Evolutionary conservation across 1,140 invertebrate species (phyloP).

Genomic region (Arion vulgaris): DNA sequence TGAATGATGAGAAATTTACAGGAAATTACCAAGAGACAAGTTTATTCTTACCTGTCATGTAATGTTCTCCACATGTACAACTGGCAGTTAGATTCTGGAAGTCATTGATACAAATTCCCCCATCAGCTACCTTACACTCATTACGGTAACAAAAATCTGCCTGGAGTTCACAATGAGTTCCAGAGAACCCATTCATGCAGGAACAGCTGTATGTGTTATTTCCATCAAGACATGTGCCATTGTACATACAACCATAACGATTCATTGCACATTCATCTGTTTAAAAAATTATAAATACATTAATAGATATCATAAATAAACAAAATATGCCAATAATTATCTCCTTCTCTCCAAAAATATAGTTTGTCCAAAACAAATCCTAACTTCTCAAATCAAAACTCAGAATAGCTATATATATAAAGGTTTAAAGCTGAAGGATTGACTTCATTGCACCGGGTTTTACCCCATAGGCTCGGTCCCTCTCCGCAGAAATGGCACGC

Average conservation of each 20-base stretch:
- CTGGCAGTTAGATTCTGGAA: background rate
- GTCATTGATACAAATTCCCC: slow-evolving; percentile 13
- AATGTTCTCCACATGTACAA: slow-evolving; percentile 22
- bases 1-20: no score
- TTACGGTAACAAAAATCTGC: background rate
- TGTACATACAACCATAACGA: slow-evolving; percentile 41
- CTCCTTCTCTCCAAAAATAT: no score
- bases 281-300: slow-evolving; percentile 18
- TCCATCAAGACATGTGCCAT: slow-evolving; percentile 44
- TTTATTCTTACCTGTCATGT: background rate
- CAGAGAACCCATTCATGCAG: slow-evolving; percentile 39
- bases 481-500: no score
- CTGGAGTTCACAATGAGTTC: slow-evolving; percentile 33
- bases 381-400: no score
- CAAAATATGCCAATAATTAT: no score
- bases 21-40: no score
- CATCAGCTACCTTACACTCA: background rate
- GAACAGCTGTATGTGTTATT: slow-evolving; percentile 40
- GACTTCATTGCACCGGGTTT: no score
- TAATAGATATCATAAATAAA: background rate
- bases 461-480: no score
- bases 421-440: no score
- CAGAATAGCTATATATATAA: no score
- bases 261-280: slow-evolving; percentile 45
- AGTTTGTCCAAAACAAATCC: no score